Base-by-base conservation (phyloP, 2,888 invertebrate species). In the Acrobasis consociella region DNA sequence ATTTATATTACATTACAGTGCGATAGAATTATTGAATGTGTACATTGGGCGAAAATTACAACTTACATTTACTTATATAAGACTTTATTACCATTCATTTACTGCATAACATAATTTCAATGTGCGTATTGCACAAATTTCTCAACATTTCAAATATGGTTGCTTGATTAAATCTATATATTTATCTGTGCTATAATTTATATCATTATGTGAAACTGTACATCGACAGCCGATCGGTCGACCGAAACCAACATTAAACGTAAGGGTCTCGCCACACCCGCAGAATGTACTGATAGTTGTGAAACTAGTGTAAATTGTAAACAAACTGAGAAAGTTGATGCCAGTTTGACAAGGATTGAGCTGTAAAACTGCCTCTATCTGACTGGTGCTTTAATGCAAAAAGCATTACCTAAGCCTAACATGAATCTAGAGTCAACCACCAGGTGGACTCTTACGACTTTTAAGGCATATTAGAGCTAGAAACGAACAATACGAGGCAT, bases 1-100 rank as follows among this genome's bases (percentile, higher is more conserved):
- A 78, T 72, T 80, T 88, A 87, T 87, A 78, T 83, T 89, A 91
- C 88, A 89, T 73, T 76, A 76, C 80, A 84, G 91, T 91, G 91
- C 91, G 85, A 75, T 82, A 84, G 76, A 86, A 74, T 85, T 82
- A 81, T 76, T 82, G 79, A 86, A 85, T 83, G 89, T 89, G 86
- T 87, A 85, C 84, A 85, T 80, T 79, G 84, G 82, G 85, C 85
- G 78, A 81, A 85, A 81, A 83, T 86, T 83, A 82, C 82, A 84
- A 78, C 73, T 82, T 83, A 82, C 71, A 81, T 83, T 83, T 86
- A 88, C 80, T 83, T 86, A 89, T 31, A 31, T 79, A 83, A 80
- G 71, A 77, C 59, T 62, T 64, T 56, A 46, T 64, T 58, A 65
- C 63, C 63, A 64, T 61, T 49, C 62, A 64, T 46, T 60, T 22